Evolutionary conservation across 2,888 invertebrate species (phyloP).

Genomic region (Boloria selene): DNA sequence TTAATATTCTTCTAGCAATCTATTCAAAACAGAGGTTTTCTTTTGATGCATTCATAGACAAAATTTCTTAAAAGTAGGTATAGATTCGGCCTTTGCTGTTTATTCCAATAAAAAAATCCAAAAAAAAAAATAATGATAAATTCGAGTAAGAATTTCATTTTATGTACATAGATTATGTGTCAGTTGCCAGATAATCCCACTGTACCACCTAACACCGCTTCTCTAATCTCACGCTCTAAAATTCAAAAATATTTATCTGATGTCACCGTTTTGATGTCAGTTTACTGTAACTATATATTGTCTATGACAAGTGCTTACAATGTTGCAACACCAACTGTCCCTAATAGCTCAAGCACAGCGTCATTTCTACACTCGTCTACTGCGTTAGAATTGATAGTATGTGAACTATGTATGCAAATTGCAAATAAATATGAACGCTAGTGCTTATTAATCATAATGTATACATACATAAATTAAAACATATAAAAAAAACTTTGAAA

Average conservation of each 20-base stretch:
- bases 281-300: background rate
- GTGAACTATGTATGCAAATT: background rate
- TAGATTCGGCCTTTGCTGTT: too few relatives aligned
- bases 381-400: conserved; percentile 16
- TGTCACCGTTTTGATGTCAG: conserved; percentile 2
- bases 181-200: too few relatives aligned
- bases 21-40: background rate
- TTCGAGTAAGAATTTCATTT: too few relatives aligned
- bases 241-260: background rate
- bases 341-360: conserved; percentile 24
- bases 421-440: background rate
- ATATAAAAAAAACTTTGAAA: too few relatives aligned
- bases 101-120: too few relatives aligned
- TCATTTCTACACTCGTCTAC: conserved; percentile 15
- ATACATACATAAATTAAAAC: too few relatives aligned
- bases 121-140: too few relatives aligned
- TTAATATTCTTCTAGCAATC: background rate
- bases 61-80: too few relatives aligned
- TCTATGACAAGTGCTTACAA: conserved; percentile 12
- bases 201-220: too few relatives aligned
- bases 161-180: too few relatives aligned
- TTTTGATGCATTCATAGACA: too few relatives aligned
- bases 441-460: background rate
- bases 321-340: conserved; percentile 24
- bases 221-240: too few relatives aligned